Percentiles rank a stretch among this genome's conserved stretches.
Conservation (phyloP, 2,797 vertebrate species). For the Loris lydekkerianus region DNA sequence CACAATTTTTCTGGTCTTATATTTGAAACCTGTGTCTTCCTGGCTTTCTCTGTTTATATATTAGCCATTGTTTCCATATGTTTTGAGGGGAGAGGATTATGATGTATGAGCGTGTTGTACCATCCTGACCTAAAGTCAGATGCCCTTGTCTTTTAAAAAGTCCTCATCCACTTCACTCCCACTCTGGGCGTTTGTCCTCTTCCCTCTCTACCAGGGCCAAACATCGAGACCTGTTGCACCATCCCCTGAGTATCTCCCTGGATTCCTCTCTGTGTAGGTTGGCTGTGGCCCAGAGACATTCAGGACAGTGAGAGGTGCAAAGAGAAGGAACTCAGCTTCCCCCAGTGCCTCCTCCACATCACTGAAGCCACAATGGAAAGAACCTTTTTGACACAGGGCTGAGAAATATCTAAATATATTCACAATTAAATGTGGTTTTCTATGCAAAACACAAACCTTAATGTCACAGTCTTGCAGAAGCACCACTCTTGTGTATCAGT, state of each 20-base stretch:
- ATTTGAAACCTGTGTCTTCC: neutral
- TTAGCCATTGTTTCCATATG: neutral
- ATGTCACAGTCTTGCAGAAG: neutral
- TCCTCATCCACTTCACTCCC: neutral
- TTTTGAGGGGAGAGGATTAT: neutral
- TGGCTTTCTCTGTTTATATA: too few species aligned
- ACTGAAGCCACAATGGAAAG: neutral
- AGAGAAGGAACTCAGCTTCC: neutral
- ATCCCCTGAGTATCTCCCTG: neutral
- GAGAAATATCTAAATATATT: neutral
- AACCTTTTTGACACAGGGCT: neutral
- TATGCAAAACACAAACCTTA: neutral
- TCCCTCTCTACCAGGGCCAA: neutral
- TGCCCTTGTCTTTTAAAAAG: neutral
- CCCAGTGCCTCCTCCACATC: neutral
- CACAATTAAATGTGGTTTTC: neutral
- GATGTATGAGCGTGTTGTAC: neutral
- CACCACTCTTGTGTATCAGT: neutral
- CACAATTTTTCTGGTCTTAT: neutral
- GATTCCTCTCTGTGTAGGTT: neutral
- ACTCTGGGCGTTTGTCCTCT: neutral
- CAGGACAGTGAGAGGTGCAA: neutral
- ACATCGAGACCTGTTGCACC: neutral
- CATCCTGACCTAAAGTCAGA: neutral
- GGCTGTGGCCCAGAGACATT: neutral